phyloP scores from a whole-genome alignment of 2,113 vertebrate genomes.

The Deroptyus accipitrinus region DNA sequence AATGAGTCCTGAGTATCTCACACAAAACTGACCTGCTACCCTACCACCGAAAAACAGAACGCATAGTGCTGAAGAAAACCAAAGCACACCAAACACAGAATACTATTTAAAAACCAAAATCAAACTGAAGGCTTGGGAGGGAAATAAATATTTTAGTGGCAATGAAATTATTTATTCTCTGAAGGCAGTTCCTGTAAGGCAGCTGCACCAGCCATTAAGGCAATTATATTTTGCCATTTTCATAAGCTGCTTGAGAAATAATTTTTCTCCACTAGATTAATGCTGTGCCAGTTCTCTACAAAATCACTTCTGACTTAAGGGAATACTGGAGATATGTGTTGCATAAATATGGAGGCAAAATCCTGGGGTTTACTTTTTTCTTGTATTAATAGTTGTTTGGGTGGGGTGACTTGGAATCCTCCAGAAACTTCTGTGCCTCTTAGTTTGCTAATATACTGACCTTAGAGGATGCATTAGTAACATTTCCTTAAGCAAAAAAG shows the following conservation, averaged over 20 bases:
- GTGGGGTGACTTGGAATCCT: background rate
- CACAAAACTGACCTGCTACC: background rate
- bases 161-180: slow-evolving; percentile 12
- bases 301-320: background rate
- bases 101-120: background rate
- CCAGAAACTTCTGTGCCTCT: background rate
- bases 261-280: slow-evolving; percentile 6
- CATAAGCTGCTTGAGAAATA: background rate
- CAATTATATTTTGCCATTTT: slow-evolving; percentile 35
- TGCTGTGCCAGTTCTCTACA: background rate
- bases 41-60: background rate
- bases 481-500: background rate
- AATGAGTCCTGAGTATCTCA: background rate
- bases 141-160: slow-evolving; percentile 38
- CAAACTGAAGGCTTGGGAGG: background rate
- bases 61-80: background rate
- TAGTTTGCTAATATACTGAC: background rate
- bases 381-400: background rate
- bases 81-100: background rate
- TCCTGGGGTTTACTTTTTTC: background rate
- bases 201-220: slow-evolving; percentile 3
- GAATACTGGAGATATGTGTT: background rate
- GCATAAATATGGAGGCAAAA: background rate
- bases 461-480: background rate
- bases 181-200: background rate